phyloP scores from a whole-genome alignment of 2,797 vertebrate species.

The Rhynchotus rufescens region DNA sequence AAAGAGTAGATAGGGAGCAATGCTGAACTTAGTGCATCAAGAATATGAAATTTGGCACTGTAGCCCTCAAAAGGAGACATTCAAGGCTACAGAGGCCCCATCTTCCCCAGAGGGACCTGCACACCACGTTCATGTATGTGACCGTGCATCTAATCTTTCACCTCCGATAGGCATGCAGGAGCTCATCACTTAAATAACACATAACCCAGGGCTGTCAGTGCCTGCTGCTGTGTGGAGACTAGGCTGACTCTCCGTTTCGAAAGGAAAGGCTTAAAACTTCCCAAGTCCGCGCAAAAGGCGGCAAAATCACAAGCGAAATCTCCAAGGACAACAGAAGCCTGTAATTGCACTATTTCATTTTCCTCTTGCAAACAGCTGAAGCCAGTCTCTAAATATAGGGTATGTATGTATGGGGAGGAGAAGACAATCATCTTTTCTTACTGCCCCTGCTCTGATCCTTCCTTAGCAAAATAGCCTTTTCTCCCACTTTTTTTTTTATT shows the following conservation, averaged over 20 bases:
- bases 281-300: background rate
- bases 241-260: background rate
- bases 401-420: rapidly evolving
- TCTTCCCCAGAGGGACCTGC: background rate
- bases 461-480: rapidly evolving
- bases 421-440: background rate
- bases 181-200: background rate
- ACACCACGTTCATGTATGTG: rapidly evolving
- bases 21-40: background rate
- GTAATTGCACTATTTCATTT: background rate
- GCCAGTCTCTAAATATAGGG: background rate
- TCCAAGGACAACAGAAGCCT: rapidly evolving
- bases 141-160: rapidly evolving
- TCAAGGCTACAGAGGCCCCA: background rate
- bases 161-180: rapidly evolving
- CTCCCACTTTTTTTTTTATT: background rate
- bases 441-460: background rate
- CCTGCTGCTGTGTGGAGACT: background rate
- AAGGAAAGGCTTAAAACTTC: background rate
- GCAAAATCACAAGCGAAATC: background rate
- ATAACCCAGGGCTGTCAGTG: rapidly evolving
- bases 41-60: background rate
- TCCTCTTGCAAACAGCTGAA: background rate
- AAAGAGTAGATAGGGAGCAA: background rate
- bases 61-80: background rate